A percentile compares a stretch with the other conserved stretches of the same genome.
phyloP scores from a whole-genome alignment of 2,113 vertebrate genomes.

The Potamarius usumacintae region DNA sequence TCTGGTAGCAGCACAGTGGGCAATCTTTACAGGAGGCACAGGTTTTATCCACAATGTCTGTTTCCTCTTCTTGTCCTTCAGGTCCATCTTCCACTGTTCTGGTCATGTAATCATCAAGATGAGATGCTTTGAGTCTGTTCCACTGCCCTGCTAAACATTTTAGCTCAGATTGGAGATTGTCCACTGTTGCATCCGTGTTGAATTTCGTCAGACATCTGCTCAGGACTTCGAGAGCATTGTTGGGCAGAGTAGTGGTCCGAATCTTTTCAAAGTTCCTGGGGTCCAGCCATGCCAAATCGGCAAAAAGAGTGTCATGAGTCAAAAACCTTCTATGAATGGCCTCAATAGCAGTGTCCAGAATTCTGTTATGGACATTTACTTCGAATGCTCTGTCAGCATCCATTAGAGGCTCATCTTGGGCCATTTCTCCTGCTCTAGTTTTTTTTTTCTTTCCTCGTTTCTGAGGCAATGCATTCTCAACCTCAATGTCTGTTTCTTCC shows the following conservation, averaged over 20 bases:
- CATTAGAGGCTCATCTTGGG: too few relatives aligned
- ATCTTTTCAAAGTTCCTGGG: conserved; percentile 8
- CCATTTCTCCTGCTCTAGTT: conserved; percentile 8
- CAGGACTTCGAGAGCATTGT: background rate
- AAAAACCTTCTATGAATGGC: background rate
- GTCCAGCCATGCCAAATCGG: conserved; percentile 15
- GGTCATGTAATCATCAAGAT: background rate
- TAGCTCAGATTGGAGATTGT: too few relatives aligned
- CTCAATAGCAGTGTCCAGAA: background rate
- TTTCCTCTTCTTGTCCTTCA: background rate
- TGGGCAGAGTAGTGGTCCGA: background rate
- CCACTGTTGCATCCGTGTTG: too few relatives aligned
- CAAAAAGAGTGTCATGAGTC: conserved; percentile 33
- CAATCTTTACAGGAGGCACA: conserved; percentile 26
- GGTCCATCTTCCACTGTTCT: background rate
- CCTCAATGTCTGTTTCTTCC: too few relatives aligned
- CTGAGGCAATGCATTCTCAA: too few relatives aligned
- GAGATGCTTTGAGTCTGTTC: background rate
- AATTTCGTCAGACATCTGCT: background rate
- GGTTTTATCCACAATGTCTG: background rate
- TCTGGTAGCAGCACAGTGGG: conserved; percentile 22
- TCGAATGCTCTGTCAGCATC: background rate
- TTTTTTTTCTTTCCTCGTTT: background rate
- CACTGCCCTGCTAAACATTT: background rate
- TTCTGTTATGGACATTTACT: background rate